Conservation (phyloP, 2,888 invertebrate species). For the Nectonema munidae region DNA sequence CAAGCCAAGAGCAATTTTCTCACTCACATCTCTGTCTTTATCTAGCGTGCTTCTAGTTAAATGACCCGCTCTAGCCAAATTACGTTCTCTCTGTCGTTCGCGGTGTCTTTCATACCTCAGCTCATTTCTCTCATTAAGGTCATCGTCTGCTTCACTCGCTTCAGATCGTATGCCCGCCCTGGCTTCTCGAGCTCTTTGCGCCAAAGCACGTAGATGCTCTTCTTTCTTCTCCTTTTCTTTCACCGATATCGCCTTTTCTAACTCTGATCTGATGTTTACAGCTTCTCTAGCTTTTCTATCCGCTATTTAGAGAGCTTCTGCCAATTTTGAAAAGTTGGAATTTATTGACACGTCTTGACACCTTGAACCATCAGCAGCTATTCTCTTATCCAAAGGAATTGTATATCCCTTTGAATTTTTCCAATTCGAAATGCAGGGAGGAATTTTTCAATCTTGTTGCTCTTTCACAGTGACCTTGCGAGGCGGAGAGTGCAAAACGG, state of each 20-base stretch:
- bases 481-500: conserved; percentile 87
- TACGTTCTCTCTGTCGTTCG: conserved; percentile 61
- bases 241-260: conserved; percentile 77
- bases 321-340: conserved; percentile 89
- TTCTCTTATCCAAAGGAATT: conserved; percentile 74
- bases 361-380: conserved; percentile 89
- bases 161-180: conserved; percentile 41
- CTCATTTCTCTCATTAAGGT: conserved; percentile 23
- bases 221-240: conserved; percentile 93
- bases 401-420: conserved; percentile 95
- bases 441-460: conserved; percentile 94
- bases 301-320: conserved; percentile 84
- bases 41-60: conserved; percentile 39
- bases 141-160: conserved; percentile 20
- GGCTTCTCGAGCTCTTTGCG: conserved; percentile 74
- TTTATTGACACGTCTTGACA: conserved; percentile 49
- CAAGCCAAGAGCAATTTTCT: conserved; percentile 80
- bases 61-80: conserved; percentile 61
- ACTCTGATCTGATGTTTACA: conserved; percentile 69
- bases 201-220: conserved; percentile 57
- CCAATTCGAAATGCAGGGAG: conserved; percentile 97
- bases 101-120: conserved; percentile 39
- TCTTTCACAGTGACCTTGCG: conserved; percentile 63
- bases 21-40: conserved; percentile 67
- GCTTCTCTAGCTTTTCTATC: conserved; percentile 84